Evolutionary conservation across 92 coral and sea anemone species (phyloP), one percentile per base, ranked within the genome.

Genomic region (Heliopora coerulea): DNA sequence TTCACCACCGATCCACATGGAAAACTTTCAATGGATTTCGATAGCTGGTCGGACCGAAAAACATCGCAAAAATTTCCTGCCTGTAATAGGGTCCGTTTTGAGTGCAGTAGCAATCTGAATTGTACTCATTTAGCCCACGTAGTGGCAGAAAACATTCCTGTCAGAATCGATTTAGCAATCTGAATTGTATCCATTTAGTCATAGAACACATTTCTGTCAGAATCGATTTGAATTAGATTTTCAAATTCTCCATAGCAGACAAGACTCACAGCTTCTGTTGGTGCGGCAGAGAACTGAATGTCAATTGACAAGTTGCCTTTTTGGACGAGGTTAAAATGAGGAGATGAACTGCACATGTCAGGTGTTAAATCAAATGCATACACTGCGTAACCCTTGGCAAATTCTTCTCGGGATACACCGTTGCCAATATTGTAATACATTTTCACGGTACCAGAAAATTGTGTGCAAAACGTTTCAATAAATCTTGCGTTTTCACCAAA

Each of bases 371-470:
- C 74, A 48, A 28, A 48, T 3, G 74, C 74, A 27, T 68, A 68
- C 1, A 68, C 20, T 15, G 67, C 68, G 39, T 62, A 81, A 8
- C 81, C 85, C 14, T 80, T 32, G 1, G 23, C 40, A 21, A 68
- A 83, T 1, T 75, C 86, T 10, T 80, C 86, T 59, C 79, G 82
- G 19, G 79, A 83, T 15, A 80, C 59, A 70, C 42, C 79, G 56
- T 0, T 40, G 0, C 84, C 84, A 59, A 60, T 72, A 48, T 57
- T 73, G 27, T 69, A 29, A 64, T 70, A 54, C 48, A 56, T 56
- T 31, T 80, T 80, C 28, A 60, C 79, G 0, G 85, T 80, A 18
- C 80, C 85, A 3, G 81, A 62, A 49, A 82, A 82, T 60, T 74
- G 81, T 8, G 80, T 64, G 32, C 54, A 44, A 31, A 30, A 82